Evolutionary conservation across 2,113 vertebrate genomes (phyloP), one percentile per base, ranked within the genome.

Genomic region (Dasyprocta punctata): DNA sequence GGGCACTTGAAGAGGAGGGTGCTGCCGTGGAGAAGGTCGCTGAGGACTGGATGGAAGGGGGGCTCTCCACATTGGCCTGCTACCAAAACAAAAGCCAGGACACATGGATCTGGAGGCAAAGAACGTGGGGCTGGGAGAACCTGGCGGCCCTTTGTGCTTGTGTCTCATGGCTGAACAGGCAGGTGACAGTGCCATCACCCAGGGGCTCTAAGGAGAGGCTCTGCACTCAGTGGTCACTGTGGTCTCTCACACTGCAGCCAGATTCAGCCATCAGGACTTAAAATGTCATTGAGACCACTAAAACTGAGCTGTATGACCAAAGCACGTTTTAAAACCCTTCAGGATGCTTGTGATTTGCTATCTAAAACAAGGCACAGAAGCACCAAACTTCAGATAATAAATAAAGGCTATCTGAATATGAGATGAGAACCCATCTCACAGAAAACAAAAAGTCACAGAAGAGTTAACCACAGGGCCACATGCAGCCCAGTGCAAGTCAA

Each of bases 11-110:
- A 96, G 98, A 94, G 28, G 98, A 98, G 89, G 98, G 98, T 41
- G 98, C 97, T 97, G 97, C 97, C 47, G 99, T 81, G 4, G 99
- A 98, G 97, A 99, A 99, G 67, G 99, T 98, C 36, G 96, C 89
- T 28, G 99, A 98, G 22, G 99, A 95, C 96, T 98, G 99, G 47
- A 99, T 98, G 22, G 99, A 98, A 10, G 96, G 20, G 49, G 99
- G 94, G 47, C 97, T 99, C 98, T 99, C 99, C 96, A 99, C 98
- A 96, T 96, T 99, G 83, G 99, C 98, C 86, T 99, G 99, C 99
- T 99, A 98, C 49, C 97, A 97, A 98, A 90, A 97, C 33, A 97
- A 93, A 95, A 90, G 63, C 36, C 67, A 87, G 61, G 89, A 84
- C 41, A 92, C 41, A 36, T 88, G 36, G 60, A 36, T 41, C 65